Base-by-base conservation (phyloP, 1,140 invertebrate genomes). In the Arctopsyche grandis region DNA sequence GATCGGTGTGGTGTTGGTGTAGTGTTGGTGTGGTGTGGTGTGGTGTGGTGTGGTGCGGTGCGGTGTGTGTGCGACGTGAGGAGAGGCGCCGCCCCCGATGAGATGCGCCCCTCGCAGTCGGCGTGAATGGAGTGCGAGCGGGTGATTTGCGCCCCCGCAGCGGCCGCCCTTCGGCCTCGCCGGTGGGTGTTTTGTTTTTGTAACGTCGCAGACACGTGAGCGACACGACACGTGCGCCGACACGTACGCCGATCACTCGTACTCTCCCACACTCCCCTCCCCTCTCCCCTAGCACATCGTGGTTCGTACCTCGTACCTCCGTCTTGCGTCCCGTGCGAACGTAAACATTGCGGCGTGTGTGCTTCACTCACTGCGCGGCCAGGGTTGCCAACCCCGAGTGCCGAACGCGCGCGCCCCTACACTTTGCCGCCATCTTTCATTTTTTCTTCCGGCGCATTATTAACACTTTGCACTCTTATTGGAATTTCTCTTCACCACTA, bases 341-440 rank as follows among this genome's bases (percentile, higher is more conserved):
- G 58, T 63, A 63, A 63, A 63, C 58, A 63, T 16, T 5, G 58
- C 58, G 16, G 58, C 58, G 58, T 63, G 58, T 22, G 22, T n/a
- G n/a, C n/a, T n/a, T n/a, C n/a, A 19, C 19, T 26, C 21, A 19
- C n/a, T n/a, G n/a, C 63, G 19, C 4, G 7, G 9, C 9, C 9
- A 58, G 7, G 5, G n/a, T 16, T 5, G 5, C 12, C 58, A 63
- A 16, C 10, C 58, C 21, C 12, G 5, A 22, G 5, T 5, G 12
- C 21, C 58, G 12, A 5, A 46, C 44, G 48, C 3, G 48, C 48
- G 48, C 48, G 48, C 48, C 5, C 48, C 3, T 12, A 52, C 48
- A 12, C 48, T 1, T 12, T n/a, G n/a, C n/a, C n/a, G n/a, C n/a
- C n/a, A n/a, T n/a, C n/a, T n/a, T n/a, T n/a, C n/a, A n/a, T n/a